phyloP scores from a whole-genome alignment of 2,797 vertebrate species.

The Gymnodraco acuticeps region DNA sequence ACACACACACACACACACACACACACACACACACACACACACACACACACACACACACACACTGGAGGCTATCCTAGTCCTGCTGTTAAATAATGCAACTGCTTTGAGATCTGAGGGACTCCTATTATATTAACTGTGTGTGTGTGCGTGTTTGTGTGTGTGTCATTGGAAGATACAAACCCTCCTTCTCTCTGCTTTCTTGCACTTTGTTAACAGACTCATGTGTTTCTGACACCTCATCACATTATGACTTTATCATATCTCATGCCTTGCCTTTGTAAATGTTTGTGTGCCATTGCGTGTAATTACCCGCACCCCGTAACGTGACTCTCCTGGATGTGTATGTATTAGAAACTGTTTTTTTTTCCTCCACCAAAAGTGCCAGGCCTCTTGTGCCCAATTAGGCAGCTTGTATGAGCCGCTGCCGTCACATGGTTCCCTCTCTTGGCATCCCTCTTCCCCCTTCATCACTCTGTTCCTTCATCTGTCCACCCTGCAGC shows the following conservation, averaged over 20 bases:
- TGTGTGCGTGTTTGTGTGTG: conserved; percentile 6
- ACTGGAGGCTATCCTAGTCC: conserved; percentile 71
- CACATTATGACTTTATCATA: conserved; percentile 38
- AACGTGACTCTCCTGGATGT: conserved; percentile 38
- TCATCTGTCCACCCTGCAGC: conserved; percentile 65
- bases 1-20: conserved; percentile 33
- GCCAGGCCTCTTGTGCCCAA: conserved; percentile 78
- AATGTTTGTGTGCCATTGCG: conserved; percentile 7
- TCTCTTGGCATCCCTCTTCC: conserved; percentile 48
- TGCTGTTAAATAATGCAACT: conserved; percentile 81
- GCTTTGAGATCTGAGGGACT: conserved; percentile 75
- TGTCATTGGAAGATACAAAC: conserved; percentile 46
- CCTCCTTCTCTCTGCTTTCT: conserved; percentile 8
- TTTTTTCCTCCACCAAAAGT: conserved; percentile 63
- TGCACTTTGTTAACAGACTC: conserved; percentile 14
- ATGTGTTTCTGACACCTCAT: conserved; percentile 34
- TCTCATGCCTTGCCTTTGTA: conserved; percentile 33
- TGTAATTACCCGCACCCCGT: conserved; percentile 48
- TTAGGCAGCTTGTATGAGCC: conserved; percentile 75
- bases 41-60: conserved; percentile 40
- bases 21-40: conserved; percentile 30
- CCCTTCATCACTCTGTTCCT: conserved; percentile 61
- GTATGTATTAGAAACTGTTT: conserved; percentile 55
- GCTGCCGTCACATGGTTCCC: conserved; percentile 54
- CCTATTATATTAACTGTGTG: conserved; percentile 66